Conservation (phyloP, 2,888 invertebrate species). For the Melanchra persicariae region DNA sequence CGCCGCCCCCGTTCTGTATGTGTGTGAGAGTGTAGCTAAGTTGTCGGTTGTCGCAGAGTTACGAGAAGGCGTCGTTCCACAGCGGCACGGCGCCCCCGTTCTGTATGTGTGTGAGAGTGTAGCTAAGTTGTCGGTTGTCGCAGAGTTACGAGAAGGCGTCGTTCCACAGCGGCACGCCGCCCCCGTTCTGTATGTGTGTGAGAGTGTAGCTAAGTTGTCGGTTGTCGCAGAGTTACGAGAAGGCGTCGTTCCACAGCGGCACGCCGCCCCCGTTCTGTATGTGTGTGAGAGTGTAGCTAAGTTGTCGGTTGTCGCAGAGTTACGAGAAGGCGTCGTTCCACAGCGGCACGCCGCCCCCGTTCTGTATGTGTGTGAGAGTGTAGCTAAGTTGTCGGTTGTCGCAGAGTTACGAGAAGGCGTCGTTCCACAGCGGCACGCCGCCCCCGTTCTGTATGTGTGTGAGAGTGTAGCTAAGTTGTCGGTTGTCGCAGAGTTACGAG, state of each 20-base stretch:
- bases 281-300: slow-evolving; percentile 9
- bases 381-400: slow-evolving; percentile 9
- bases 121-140: slow-evolving; percentile 22
- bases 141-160: slow-evolving; percentile 98
- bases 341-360: slow-evolving; percentile 4
- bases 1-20: slow-evolving; percentile 5
- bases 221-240: slow-evolving; percentile 14
- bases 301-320: slow-evolving; percentile 11
- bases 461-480: slow-evolving; percentile 6
- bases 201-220: slow-evolving; percentile 7
- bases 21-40: slow-evolving; percentile 7
- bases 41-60: slow-evolving; percentile 13
- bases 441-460: slow-evolving; percentile 10
- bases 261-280: slow-evolving; percentile 2
- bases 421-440: slow-evolving; percentile 15
- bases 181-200: slow-evolving; percentile 93
- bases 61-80: slow-evolving; percentile 32
- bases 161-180: slow-evolving; percentile 97
- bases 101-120: slow-evolving; percentile 17
- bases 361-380: slow-evolving; percentile 11
- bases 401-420: slow-evolving; percentile 30
- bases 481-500: slow-evolving; percentile 13
- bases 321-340: slow-evolving; percentile 33
- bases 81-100: slow-evolving; percentile 4
- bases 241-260: slow-evolving; percentile 33